Conservation (phyloP, 2,113 vertebrate genomes). For the Erpornis zantholeuca region DNA sequence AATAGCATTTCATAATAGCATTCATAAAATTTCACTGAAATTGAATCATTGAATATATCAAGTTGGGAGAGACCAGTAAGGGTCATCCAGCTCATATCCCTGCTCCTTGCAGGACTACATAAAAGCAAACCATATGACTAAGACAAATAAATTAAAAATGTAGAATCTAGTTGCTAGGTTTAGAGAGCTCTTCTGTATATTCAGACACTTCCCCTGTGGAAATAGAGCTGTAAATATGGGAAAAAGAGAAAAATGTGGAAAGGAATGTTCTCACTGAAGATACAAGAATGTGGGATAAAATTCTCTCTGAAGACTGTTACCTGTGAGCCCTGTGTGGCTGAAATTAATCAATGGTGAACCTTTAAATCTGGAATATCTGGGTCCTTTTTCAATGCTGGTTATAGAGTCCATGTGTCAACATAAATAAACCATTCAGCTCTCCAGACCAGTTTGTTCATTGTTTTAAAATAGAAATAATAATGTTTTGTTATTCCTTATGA, state of each 20-base stretch:
- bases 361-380: background rate
- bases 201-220: background rate
- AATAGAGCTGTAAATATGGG: background rate
- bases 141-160: background rate
- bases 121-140: background rate
- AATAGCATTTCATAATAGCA: background rate
- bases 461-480: background rate
- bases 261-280: background rate
- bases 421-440: background rate
- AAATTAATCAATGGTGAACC: background rate
- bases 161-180: background rate
- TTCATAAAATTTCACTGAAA: background rate
- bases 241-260: background rate
- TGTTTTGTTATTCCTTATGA: background rate
- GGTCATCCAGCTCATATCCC: background rate
- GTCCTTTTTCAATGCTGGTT: accelerated
- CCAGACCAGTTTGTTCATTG: background rate
- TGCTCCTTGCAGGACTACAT: background rate
- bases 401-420: background rate
- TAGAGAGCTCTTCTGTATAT: background rate
- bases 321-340: background rate
- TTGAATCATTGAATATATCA: background rate
- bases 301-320: background rate
- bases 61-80: background rate
- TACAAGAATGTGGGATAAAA: background rate